phyloP scores from a whole-genome alignment of 2,113 vertebrate species.

The Mormyrus iriodes region DNA sequence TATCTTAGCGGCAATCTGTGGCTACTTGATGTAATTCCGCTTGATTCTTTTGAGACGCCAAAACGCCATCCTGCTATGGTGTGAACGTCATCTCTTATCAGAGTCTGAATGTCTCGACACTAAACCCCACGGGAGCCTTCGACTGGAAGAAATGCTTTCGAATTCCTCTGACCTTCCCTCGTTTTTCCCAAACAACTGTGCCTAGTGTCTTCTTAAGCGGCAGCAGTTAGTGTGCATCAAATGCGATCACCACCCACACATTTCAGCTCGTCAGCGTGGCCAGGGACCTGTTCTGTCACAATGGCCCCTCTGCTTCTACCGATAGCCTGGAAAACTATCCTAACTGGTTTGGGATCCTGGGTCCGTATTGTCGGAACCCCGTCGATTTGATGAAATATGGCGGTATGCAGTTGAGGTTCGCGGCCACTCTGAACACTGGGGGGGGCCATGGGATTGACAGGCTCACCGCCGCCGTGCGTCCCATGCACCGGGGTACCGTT shows the following conservation, averaged over 20 bases:
- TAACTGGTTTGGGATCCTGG: not conserved
- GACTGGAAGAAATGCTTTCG: not conserved
- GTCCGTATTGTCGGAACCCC: not conserved
- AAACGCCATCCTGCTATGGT: not conserved
- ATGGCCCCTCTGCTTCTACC: not conserved
- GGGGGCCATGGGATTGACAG: not conserved
- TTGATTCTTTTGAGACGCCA: not conserved
- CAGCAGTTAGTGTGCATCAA: not conserved
- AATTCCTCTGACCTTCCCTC: not conserved
- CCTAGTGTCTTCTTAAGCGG: not conserved
- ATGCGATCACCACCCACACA: not conserved
- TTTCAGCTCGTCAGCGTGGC: slow-evolving; percentile 2
- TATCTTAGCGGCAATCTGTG: not conserved
- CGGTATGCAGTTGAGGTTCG: not conserved
- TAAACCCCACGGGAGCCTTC: not conserved
- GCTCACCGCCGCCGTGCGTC: slow-evolving; percentile 31
- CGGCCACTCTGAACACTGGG: not conserved
- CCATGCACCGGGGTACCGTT: slow-evolving; percentile 24
- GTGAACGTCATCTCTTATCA: not conserved
- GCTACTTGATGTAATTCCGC: not conserved
- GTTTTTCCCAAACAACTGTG: not conserved
- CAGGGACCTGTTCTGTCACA: not conserved
- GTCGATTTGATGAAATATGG: not conserved
- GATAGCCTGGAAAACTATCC: not conserved
- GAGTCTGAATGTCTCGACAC: not conserved